Base-by-base conservation (phyloP, 1,140 invertebrate species). In the Drosophila yakuba region DNA sequence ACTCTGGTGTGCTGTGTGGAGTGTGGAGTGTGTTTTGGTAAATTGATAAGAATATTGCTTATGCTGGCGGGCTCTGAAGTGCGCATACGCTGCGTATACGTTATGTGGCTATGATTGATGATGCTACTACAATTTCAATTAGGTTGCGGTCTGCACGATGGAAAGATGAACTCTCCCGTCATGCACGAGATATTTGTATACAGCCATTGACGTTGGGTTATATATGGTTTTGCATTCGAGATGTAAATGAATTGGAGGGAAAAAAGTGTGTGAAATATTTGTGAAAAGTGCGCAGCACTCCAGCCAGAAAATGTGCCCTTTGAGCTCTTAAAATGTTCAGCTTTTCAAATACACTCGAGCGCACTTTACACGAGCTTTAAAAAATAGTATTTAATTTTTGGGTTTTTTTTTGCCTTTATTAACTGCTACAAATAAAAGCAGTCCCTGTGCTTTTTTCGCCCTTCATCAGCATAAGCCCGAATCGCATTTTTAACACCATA, bases 31-130 rank as follows among this genome's bases (percentile, higher is more conserved):
- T 84, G 76, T 76, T 82, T 72, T 66, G 52, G 51, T 80, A 86
- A 86, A 81, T 82, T 86, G 72, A 73, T 88, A 83, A 76, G 68
- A 73, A 86, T 88, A 74, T 76, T 78, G 74, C 74, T 76, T 77
- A 73, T 74, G 78, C 39, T 63, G 81, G 77, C 72, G 45, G 57
- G 52, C 41, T 52, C 62, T 62, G 74, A 39, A 77, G 66, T 62
- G 63, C 45, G 78, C 74, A 74, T 86, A 71, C 45, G 67, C 45
- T 59, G 63, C 54, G 79, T 76, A 74, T 81, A 59, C 54, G 66
- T 59, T 72, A 60, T 51, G 20, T 20, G 68, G 67, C 38, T 74
- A 74, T 86, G 83, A 86, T 86, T 86, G 83, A 86, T 86, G 83
- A 83, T 86, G 61, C 80, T 58, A 71, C 74, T 64, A 75, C 79